Percentiles rank a stretch among this genome's conserved stretches.
Evolutionary conservation across 2,888 invertebrate genomes (phyloP).

Genomic region (Panopea generosa): DNA sequence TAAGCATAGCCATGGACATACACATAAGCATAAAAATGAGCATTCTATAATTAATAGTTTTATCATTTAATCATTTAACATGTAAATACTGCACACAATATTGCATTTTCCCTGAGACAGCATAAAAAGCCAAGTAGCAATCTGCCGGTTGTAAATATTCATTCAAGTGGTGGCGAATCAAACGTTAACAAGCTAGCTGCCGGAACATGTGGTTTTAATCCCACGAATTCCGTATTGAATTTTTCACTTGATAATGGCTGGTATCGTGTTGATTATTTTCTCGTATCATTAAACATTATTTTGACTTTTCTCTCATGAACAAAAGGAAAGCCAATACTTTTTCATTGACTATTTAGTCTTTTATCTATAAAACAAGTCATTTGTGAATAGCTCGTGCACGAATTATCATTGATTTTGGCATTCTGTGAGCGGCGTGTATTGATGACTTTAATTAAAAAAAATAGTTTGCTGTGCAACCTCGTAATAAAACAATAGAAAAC

Average conservation of each 20-base stretch:
- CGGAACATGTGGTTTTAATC: not conserved
- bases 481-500: conserved; percentile 18
- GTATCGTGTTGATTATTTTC: conserved; percentile 5
- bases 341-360: not conserved
- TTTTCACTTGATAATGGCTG: not conserved
- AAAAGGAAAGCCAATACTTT: not conserved
- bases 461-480: no score
- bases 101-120: no score
- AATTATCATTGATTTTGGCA: not conserved
- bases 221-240: conserved; percentile 7
- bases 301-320: not conserved
- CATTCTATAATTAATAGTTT: no score
- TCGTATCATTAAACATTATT: conserved; percentile 7
- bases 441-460: conserved; percentile 8
- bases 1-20: no score
- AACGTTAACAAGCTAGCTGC: not conserved
- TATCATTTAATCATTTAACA: no score
- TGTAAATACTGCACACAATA: no score
- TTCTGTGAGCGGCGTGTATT: not conserved
- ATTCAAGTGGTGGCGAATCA: not conserved
- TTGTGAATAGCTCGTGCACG: not conserved
- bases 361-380: not conserved
- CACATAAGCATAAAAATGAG: not conserved
- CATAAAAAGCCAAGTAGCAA: no score
- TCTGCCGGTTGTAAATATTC: not conserved